phyloP scores from a whole-genome alignment of 2,797 vertebrate genomes.

The Phyllotis vaccarum region DNA sequence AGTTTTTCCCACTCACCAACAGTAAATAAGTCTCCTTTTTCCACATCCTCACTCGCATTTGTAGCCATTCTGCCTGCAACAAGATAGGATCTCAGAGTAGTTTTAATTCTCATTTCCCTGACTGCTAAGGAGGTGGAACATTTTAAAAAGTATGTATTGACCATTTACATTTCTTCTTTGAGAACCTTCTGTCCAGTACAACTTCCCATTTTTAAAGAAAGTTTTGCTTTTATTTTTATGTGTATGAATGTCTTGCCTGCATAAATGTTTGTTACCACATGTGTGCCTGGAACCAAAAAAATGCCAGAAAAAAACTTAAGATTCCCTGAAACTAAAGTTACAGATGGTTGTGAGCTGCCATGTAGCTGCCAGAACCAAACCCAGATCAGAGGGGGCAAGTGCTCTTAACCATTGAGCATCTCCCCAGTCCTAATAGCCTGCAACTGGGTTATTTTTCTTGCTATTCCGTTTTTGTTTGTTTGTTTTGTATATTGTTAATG shows the following conservation, averaged over 20 bases:
- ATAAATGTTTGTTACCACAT: background rate
- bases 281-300: background rate
- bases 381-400: background rate
- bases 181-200: background rate
- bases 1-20: background rate
- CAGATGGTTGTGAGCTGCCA: background rate
- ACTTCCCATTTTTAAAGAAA: background rate
- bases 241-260: background rate
- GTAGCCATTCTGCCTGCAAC: background rate
- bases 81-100: no score
- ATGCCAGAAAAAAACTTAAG: background rate
- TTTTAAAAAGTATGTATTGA: background rate
- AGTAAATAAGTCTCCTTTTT: background rate
- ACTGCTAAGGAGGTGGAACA: background rate
- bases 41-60: no score
- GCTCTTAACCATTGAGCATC: background rate
- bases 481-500: no score
- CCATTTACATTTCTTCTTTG: background rate
- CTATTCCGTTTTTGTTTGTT: background rate
- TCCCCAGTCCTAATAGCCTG: background rate
- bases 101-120: background rate
- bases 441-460: background rate
- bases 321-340: background rate
- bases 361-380: background rate
- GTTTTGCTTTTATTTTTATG: background rate